Evolutionary conservation across 2,888 invertebrate genomes (phyloP).

Genomic region (Sesia bembeciformis): DNA sequence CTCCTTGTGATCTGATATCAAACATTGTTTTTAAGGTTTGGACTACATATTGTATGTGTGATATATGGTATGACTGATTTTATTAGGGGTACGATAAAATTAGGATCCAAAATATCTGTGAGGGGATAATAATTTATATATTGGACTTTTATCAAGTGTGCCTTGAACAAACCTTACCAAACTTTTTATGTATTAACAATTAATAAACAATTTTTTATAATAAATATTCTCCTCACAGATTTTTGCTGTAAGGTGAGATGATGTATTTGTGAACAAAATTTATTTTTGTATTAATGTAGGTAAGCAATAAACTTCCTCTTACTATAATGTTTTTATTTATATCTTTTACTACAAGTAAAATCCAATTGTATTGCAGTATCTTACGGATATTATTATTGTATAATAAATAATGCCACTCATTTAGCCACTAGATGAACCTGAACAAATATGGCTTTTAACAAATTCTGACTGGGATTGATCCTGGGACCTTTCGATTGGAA

Average conservation of each 20-base stretch:
- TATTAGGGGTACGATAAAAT: conserved; percentile 27
- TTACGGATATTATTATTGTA: too few species aligned
- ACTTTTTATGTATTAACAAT: conserved; percentile 10
- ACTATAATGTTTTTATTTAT: conserved; percentile 7
- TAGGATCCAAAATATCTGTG: conserved; percentile 33
- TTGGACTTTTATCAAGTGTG: conserved; percentile 30
- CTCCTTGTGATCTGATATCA: not conserved
- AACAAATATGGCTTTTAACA: too few species aligned
- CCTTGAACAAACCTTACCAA: conserved; percentile 34
- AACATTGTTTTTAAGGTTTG: not conserved
- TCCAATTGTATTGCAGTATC: conserved; percentile 1
- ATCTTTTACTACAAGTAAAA: conserved; percentile 8
- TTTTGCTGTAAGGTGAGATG: conserved; percentile 32
- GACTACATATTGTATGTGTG: conserved; percentile 25
- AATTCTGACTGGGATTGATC: too few species aligned
- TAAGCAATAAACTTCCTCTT: conserved; percentile 46
- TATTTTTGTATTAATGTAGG: conserved; percentile 34
- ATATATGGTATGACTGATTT: conserved; percentile 57
- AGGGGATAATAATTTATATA: conserved; percentile 23
- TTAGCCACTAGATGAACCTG: too few species aligned
- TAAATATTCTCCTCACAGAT: conserved; percentile 36
- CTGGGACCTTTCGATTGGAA: too few species aligned
- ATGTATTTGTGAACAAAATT: conserved; percentile 43
- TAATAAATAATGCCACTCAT: too few species aligned
- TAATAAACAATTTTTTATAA: conserved; percentile 3